Conservation (phyloP, 2,113 vertebrate genomes). For the Stigmatopora argus region DNA sequence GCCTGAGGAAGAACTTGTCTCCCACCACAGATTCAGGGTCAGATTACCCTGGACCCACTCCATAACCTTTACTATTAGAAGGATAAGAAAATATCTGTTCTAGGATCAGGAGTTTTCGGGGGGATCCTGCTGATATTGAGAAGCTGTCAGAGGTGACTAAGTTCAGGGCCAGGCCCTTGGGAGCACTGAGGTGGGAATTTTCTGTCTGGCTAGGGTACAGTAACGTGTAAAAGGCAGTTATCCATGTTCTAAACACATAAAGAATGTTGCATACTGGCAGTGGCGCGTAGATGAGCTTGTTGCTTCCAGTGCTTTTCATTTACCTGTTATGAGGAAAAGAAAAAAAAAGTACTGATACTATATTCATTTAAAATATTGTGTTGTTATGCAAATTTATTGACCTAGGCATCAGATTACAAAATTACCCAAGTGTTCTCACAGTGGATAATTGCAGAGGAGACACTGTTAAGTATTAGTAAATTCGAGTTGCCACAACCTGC, state of each 20-base stretch:
- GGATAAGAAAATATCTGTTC: slow-evolving; percentile 70
- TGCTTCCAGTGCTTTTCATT: neutral
- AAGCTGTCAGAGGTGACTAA: slow-evolving; percentile 80
- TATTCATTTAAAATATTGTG: slow-evolving; percentile 18
- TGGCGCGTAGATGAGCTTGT: slow-evolving; percentile 1
- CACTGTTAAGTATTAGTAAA: slow-evolving; percentile 48
- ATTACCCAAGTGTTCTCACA: slow-evolving; percentile 31
- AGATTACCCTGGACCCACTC: slow-evolving; percentile 61
- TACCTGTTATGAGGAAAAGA: neutral
- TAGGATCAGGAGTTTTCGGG: slow-evolving; percentile 55
- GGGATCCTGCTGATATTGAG: slow-evolving; percentile 76
- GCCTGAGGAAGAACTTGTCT: slow-evolving; percentile 62
- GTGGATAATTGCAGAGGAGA: slow-evolving; percentile 50
- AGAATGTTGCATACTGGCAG: neutral
- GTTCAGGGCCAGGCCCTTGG: slow-evolving; percentile 68
- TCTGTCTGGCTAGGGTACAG: slow-evolving; percentile 48
- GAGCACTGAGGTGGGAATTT: slow-evolving; percentile 65
- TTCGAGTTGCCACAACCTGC: slow-evolving; percentile 41
- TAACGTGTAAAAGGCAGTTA: slow-evolving; percentile 16
- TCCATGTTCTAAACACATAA: neutral
- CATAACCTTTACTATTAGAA: slow-evolving; percentile 67
- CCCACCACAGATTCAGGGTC: slow-evolving; percentile 66
- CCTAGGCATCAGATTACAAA: slow-evolving; percentile 17
- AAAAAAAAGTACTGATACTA: slow-evolving; percentile 24
- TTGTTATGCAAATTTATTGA: slow-evolving; percentile 34